Percentiles rank a stretch among this genome's conserved stretches.
Evolutionary conservation across 2,888 invertebrate species (phyloP).

Genomic region (Drosophila picticornis): DNA sequence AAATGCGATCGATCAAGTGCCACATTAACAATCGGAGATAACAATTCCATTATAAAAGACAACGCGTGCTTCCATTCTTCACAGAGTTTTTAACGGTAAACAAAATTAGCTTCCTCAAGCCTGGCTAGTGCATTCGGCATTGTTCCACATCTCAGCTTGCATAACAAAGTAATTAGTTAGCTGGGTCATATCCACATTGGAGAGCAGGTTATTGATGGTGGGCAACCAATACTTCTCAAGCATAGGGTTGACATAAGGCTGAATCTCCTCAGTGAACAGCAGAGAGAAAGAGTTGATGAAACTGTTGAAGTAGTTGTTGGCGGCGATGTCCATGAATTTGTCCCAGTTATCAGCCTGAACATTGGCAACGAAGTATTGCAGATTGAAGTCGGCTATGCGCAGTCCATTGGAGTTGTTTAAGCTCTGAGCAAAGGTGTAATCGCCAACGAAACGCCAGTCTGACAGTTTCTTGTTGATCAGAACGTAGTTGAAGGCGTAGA

Average conservation of each 20-base stretch:
- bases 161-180: slow-evolving; percentile 11
- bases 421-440: no score
- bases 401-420: no score
- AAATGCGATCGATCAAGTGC: slow-evolving; percentile 21
- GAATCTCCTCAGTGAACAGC: slow-evolving; percentile 21
- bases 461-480: slow-evolving; percentile 38
- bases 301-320: no score
- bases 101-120: no score
- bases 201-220: slow-evolving; percentile 47
- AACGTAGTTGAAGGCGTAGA: slow-evolving; percentile 3
- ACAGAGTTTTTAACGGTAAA: no score
- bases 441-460: no score
- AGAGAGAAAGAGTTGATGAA: no score
- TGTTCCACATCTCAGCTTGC: slow-evolving; percentile 42
- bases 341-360: no score
- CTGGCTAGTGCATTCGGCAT: slow-evolving; percentile 45
- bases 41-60: slow-evolving; percentile 24
- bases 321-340: no score
- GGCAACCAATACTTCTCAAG: slow-evolving; percentile 34
- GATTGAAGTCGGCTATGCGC: no score
- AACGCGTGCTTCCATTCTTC: not conserved
- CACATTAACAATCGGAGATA: slow-evolving; percentile 17
- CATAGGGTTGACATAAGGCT: slow-evolving; percentile 35
- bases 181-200: slow-evolving; percentile 30
- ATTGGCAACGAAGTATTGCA: no score